phyloP scores from a whole-genome alignment of 2,888 invertebrate genomes.

The Drosophila subsilvestris region DNA sequence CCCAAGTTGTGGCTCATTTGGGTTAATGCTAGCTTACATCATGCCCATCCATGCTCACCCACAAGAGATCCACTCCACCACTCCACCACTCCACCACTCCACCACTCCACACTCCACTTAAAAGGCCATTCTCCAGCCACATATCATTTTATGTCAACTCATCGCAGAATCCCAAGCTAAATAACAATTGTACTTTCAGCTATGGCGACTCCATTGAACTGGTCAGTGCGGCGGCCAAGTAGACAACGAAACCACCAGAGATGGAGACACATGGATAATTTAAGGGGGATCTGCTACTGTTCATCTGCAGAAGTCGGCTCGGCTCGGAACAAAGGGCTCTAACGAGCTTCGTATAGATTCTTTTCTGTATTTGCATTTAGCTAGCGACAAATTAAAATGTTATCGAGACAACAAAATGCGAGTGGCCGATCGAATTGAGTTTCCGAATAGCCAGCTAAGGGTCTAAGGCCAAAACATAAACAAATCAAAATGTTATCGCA shows the following conservation, averaged over 20 bases:
- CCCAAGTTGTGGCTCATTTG: slow-evolving; percentile 1
- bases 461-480: slow-evolving; percentile 47
- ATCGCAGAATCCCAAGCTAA: slow-evolving; percentile 28
- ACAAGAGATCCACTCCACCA: slow-evolving; percentile 35
- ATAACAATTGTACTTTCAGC: slow-evolving; percentile 62
- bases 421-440: slow-evolving; percentile 30
- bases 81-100: not conserved
- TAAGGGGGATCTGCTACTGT: slow-evolving; percentile 63
- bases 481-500: slow-evolving; percentile 37
- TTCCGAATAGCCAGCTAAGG: slow-evolving; percentile 29
- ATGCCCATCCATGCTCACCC: slow-evolving; percentile 23
- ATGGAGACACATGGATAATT: slow-evolving; percentile 52
- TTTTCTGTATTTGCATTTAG: slow-evolving; percentile 58
- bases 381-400: slow-evolving; percentile 63
- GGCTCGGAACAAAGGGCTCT: slow-evolving; percentile 66
- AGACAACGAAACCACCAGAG: slow-evolving; percentile 43
- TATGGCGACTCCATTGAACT: slow-evolving; percentile 80
- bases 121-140: slow-evolving; percentile 37
- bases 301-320: slow-evolving; percentile 55
- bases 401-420: slow-evolving; percentile 50
- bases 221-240: slow-evolving; percentile 69
- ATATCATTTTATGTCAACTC: slow-evolving; percentile 56
- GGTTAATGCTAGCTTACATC: slow-evolving; percentile 28
- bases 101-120: not conserved
- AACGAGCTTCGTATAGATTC: slow-evolving; percentile 46